These are phyloP conservation scores for Oreochromis aureus DNA, from an alignment of 2,113 vertebrate species.

Conservation along the genomic window DNA sequence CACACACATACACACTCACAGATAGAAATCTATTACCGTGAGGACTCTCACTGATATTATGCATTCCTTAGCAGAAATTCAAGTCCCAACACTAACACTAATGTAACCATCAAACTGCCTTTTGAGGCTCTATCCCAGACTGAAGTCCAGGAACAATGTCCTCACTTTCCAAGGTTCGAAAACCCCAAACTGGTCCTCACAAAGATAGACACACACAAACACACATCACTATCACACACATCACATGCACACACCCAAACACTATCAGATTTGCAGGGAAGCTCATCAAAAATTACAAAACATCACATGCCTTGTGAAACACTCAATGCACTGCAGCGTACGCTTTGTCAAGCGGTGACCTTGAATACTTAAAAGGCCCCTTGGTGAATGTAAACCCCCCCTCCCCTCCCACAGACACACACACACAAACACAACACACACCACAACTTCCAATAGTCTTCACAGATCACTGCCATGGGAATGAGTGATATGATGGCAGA, in stretches of 20 bases:
- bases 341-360: slow-evolving; percentile 47
- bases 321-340: background rate
- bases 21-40: background rate
- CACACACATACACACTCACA: background rate
- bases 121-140: background rate
- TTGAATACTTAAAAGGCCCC: slow-evolving; percentile 59
- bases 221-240: background rate
- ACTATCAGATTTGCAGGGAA: slow-evolving; percentile 27
- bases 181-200: background rate
- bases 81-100: background rate
- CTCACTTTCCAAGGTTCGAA: background rate
- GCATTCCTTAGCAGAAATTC: background rate
- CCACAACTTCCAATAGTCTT: slow-evolving; percentile 24
- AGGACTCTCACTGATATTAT: background rate
- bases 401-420: background rate
- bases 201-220: background rate
- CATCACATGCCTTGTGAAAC: slow-evolving; percentile 54
- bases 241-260: background rate
- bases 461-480: slow-evolving; percentile 47
- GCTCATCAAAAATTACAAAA: slow-evolving; percentile 59
- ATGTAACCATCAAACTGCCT: background rate
- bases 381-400: background rate
- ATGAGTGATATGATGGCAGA: slow-evolving; percentile 40
- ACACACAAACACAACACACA: background rate
- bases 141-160: background rate